Evolutionary conservation across 1,140 invertebrate species (phyloP), one percentile per base, ranked within the genome.

Genomic region (Zophobas morio): DNA sequence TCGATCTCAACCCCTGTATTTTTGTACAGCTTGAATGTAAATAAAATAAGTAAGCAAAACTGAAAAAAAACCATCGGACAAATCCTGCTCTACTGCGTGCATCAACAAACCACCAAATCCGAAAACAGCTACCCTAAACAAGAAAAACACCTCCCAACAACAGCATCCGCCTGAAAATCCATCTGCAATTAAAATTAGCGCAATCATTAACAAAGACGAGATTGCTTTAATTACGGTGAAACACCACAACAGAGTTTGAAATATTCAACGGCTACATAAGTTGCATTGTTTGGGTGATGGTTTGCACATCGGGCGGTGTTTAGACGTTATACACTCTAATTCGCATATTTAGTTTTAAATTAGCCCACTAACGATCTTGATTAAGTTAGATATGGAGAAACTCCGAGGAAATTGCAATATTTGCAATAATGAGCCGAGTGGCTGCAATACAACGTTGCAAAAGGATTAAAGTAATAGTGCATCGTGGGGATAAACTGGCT

Each of bases 121-220:
- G 8, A 46, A 46, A 46, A 8, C 42, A 8, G 8, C 3, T 35
- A 35, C 56, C 56, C 2, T 35, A 57, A 36, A 35, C 56, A 36
- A 1, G 33, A 57, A 57, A 60, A 60, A 60, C 56, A 60, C 6
- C 6, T 35, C 42, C 42, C 3, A 46, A 46, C 42, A 46, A 46
- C 42, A 46, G 42, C 3, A 57, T 57, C 56, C 56, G 56, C 6
- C 56, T 60, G 56, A 60, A 54, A 60, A 60, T 60, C 35, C 56
- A 60, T 60, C 56, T 60, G 56, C 56, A 60, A 60, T 60, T 60
- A 60, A 60, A 60, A 60, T 60, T 60, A 60, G 56, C 35, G 56
- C 37, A 60, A 60, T 60, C 56, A 20, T 20, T 20, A 60, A 60
- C 56, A 60, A 60, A 60, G 56, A n/a, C 56, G 4, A 36, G 35